A percentile compares a stretch with the other conserved stretches of the same genome.
phyloP scores from a whole-genome alignment of 2,113 vertebrate species.

The Megalops atlanticus region DNA sequence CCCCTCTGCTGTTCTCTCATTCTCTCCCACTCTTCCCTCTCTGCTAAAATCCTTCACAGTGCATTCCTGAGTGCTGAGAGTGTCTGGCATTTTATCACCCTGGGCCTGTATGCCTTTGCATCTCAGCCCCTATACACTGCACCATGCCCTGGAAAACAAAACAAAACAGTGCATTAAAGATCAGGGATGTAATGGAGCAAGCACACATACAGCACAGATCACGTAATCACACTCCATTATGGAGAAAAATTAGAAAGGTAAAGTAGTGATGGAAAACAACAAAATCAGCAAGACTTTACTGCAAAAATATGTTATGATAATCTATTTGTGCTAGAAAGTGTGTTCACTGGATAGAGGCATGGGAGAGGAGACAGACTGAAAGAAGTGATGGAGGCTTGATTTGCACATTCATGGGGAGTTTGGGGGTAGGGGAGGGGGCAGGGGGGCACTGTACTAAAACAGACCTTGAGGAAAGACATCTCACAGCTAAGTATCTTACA shows the following conservation, averaged over 20 bases:
- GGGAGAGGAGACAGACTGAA: no score
- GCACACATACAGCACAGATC: background rate
- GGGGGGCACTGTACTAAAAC: no score
- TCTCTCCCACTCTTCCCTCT: background rate
- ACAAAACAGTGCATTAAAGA: background rate
- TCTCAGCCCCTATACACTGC: background rate
- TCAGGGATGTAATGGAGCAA: background rate
- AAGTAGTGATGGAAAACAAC: no score
- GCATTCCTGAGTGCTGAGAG: slow-evolving; percentile 1
- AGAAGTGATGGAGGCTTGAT: no score
- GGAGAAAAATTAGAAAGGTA: no score
- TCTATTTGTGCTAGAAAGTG: no score
- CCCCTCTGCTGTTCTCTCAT: background rate
- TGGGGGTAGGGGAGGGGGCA: no score
- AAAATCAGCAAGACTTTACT: background rate
- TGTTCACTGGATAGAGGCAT: no score
- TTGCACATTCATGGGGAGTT: no score
- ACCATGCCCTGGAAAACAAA: background rate
- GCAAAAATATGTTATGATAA: background rate
- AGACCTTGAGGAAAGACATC: no score
- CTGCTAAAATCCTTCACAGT: background rate
- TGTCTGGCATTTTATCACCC: background rate
- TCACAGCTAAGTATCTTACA: no score
- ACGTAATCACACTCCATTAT: background rate
- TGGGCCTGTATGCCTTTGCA: background rate